These are phyloP conservation scores for Pyrocoelia pectoralis DNA, from an alignment of 2,888 invertebrate species.

Conservation along the genomic window DNA sequence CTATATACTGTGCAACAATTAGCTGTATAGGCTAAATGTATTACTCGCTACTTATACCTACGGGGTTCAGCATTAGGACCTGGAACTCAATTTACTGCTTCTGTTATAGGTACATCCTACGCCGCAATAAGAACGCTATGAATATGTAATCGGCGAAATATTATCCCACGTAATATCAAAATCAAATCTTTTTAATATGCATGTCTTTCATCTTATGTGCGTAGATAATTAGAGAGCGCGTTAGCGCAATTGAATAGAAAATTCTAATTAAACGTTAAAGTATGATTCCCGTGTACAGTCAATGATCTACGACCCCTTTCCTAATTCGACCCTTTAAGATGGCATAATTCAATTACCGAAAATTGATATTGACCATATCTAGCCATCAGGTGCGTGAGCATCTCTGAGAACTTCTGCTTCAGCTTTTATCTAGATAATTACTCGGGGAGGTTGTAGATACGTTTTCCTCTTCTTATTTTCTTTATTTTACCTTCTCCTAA, in stretches of 20 bases:
- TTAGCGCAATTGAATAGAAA: background rate
- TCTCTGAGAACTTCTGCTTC: slow-evolving; percentile 27
- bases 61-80: slow-evolving; percentile 56
- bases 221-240: slow-evolving; percentile 2
- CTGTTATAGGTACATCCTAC: slow-evolving; percentile 38
- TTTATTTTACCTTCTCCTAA: background rate
- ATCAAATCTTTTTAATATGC: background rate
- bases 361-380: slow-evolving; percentile 53
- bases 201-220: background rate
- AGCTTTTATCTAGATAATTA: slow-evolving; percentile 42
- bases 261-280: slow-evolving; percentile 16
- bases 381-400: slow-evolving; percentile 41
- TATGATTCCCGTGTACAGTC: slow-evolving; percentile 37
- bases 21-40: slow-evolving; percentile 59
- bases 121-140: slow-evolving; percentile 31
- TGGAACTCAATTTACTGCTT: slow-evolving; percentile 58
- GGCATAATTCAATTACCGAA: slow-evolving; percentile 49
- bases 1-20: slow-evolving; percentile 60
- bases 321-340: slow-evolving; percentile 44
- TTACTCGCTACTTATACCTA: slow-evolving; percentile 59
- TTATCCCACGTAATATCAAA: background rate
- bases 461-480: slow-evolving; percentile 2
- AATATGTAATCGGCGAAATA: slow-evolving; percentile 22
- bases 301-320: slow-evolving; percentile 39
- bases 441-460: slow-evolving; percentile 25